phyloP scores from a whole-genome alignment of 2,888 invertebrate genomes.

The Athalia rosae region DNA sequence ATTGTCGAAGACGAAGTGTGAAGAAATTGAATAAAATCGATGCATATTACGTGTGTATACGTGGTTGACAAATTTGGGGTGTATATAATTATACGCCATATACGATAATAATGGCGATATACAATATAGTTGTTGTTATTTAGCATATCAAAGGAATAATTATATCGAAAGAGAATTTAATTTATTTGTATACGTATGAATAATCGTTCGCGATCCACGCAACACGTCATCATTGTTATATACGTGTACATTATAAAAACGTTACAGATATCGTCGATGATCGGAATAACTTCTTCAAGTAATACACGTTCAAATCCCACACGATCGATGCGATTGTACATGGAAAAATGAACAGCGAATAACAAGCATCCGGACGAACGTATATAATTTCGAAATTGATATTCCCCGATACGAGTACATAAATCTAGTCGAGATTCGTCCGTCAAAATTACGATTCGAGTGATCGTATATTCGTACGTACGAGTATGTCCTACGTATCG shows the following conservation, averaged over 20 bases:
- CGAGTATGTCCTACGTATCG: background rate
- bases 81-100: no score
- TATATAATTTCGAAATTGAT: background rate
- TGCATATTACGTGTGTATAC: no score
- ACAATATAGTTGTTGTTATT: background rate
- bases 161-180: slow-evolving; percentile 24
- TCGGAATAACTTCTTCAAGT: slow-evolving; percentile 29
- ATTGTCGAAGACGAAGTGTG: no score
- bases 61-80: no score
- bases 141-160: background rate
- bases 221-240: background rate
- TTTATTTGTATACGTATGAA: slow-evolving; percentile 31
- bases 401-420: background rate
- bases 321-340: slow-evolving; percentile 22
- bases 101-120: background rate
- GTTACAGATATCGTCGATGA: background rate
- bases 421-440: no score
- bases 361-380: background rate
- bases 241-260: background rate
- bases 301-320: slow-evolving; percentile 33
- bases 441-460: background rate
- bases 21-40: no score
- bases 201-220: slow-evolving; percentile 10
- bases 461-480: background rate
- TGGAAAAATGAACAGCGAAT: slow-evolving; percentile 29